Conservation (phyloP, 2,113 vertebrate genomes). For the Thryonomys swinderianus region DNA sequence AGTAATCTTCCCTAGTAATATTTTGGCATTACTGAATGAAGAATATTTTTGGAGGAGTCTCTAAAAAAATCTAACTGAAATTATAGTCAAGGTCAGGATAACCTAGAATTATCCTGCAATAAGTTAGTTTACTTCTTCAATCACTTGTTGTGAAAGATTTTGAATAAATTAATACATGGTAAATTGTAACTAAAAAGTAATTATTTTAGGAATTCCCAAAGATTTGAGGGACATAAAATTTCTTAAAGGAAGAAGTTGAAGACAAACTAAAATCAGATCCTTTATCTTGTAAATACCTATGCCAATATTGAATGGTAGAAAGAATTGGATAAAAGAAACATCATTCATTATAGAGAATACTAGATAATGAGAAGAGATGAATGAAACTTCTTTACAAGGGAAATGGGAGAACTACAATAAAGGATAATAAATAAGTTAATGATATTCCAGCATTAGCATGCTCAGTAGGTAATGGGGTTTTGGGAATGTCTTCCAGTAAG, state of each 20-base stretch:
- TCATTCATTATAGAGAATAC: not conserved
- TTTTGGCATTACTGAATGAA: not conserved
- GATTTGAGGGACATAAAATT: not conserved
- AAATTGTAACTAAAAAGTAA: not conserved
- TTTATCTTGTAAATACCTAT: not conserved
- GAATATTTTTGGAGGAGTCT: not conserved
- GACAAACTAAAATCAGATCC: not conserved
- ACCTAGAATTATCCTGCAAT: constrained; percentile 40
- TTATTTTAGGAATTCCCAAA: constrained; percentile 47
- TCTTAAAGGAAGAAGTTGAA: constrained; percentile 46
- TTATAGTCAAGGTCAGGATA: constrained; percentile 59
- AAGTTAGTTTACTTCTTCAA: constrained; percentile 26
- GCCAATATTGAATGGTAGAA: not conserved
- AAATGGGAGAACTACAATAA: not conserved
- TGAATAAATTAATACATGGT: constrained; percentile 32
- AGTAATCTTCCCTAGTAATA: not conserved
- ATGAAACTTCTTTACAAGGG: not conserved
- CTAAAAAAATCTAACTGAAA: not conserved
- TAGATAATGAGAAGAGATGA: constrained; percentile 2
- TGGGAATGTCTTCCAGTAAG: not conserved
- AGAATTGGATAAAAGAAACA: not conserved
- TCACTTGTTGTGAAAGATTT: constrained; percentile 46
- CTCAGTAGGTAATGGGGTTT: not conserved
- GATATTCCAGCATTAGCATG: not conserved
- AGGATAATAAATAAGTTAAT: not conserved